phyloP scores from a whole-genome alignment of 2,888 invertebrate species.

The Chorisops tibialis region DNA sequence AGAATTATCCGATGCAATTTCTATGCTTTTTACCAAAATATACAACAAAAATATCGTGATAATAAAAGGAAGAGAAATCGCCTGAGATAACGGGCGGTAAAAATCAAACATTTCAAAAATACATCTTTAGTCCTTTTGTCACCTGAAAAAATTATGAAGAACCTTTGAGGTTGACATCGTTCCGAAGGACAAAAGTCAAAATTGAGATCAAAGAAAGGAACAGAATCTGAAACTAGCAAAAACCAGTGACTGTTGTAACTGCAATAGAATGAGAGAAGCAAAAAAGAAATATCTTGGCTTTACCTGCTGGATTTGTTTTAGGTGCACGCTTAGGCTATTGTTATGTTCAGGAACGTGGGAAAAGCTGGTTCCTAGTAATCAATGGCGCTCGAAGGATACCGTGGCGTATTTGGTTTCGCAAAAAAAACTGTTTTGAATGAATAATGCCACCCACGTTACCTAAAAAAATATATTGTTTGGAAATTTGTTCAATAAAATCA shows the following conservation, averaged over 20 bases:
- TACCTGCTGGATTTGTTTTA: background rate
- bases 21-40: too few relatives aligned
- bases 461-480: too few relatives aligned
- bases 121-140: constrained; percentile 2
- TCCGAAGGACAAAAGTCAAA: constrained; percentile 12
- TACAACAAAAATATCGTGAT: too few relatives aligned
- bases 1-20: too few relatives aligned
- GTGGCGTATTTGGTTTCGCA: too few relatives aligned
- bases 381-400: constrained; percentile 21
- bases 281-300: background rate
- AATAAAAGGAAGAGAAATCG: too few relatives aligned
- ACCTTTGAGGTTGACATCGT: constrained; percentile 7
- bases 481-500: too few relatives aligned
- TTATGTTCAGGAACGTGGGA: constrained; percentile 27
- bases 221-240: too few relatives aligned
- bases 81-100: background rate
- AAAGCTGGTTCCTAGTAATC: constrained; percentile 23
- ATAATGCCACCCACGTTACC: too few relatives aligned
- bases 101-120: constrained; percentile 5
- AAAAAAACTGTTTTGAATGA: too few relatives aligned
- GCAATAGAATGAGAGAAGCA: background rate
- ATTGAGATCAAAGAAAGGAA: too few relatives aligned
- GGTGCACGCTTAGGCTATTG: background rate
- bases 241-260: background rate
- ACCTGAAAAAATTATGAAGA: constrained; percentile 18